Conservation (phyloP, 2,797 vertebrate species). For the Sebastes steindachneri region DNA sequence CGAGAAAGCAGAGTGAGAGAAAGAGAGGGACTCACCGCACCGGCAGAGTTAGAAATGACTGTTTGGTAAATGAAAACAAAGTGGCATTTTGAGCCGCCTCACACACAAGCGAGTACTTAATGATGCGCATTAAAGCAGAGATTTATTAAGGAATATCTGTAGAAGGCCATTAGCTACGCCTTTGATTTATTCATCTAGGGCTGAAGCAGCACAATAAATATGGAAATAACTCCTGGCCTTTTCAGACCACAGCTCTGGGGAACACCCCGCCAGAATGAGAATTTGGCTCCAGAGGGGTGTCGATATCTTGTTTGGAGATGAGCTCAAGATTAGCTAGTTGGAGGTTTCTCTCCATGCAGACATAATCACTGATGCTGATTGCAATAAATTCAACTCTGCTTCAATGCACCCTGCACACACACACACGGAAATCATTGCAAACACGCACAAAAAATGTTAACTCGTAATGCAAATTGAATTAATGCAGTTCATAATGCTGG, state of each 20-base stretch:
- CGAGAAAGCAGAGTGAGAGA: not conserved
- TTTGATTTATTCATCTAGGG: constrained; percentile 80
- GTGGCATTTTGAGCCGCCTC: constrained; percentile 74
- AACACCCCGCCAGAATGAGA: constrained; percentile 46
- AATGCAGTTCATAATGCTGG: not conserved
- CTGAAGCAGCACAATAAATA: constrained; percentile 78
- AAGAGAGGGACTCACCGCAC: not conserved
- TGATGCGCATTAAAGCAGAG: constrained; percentile 79
- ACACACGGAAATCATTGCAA: not conserved
- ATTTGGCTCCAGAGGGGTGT: constrained; percentile 38
- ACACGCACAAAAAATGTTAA: not conserved
- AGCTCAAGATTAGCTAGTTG: constrained; percentile 42
- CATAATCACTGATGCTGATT: constrained; percentile 33
- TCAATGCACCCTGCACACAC: not conserved
- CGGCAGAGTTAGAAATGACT: constrained; percentile 43
- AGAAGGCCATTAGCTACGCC: constrained; percentile 76
- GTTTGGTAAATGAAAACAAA: constrained; percentile 79
- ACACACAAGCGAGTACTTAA: constrained; percentile 71
- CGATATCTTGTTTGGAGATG: constrained; percentile 56
- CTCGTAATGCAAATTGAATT: constrained; percentile 20
- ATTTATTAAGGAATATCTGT: constrained; percentile 77
- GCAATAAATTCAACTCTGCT: constrained; percentile 21
- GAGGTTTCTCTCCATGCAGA: constrained; percentile 23
- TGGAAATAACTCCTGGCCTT: constrained; percentile 79
- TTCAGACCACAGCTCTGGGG: constrained; percentile 59